Percentiles rank a stretch among this genome's conserved stretches.
Evolutionary conservation across 2,888 invertebrate species (phyloP).

Genomic region (Ferdinandea cuprea): DNA sequence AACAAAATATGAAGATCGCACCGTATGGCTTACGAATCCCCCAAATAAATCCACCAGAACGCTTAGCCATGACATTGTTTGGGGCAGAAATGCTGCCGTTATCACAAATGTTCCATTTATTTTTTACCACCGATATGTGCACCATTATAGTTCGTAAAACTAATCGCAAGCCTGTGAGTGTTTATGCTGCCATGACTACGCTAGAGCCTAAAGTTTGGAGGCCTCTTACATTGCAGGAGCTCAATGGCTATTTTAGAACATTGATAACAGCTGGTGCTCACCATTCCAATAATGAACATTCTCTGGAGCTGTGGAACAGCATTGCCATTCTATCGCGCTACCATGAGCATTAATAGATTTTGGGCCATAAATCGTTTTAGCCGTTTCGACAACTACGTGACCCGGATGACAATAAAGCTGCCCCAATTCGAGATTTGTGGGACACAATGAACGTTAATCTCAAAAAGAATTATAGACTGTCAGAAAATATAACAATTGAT

Average conservation of each 20-base stretch:
- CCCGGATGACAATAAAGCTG: slow-evolving; percentile 4
- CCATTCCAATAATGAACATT: slow-evolving; percentile 19
- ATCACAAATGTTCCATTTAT: too few species aligned
- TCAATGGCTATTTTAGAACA: slow-evolving; percentile 7
- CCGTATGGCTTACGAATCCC: too few species aligned
- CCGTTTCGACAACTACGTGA: not conserved
- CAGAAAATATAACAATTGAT: slow-evolving; percentile 10
- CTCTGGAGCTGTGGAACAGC: slow-evolving; percentile 2
- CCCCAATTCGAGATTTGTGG: slow-evolving; percentile 15
- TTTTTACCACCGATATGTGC: slow-evolving; percentile 7
- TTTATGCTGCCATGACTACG: slow-evolving; percentile 9
- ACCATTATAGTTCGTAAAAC: slow-evolving; percentile 4
- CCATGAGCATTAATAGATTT: not conserved
- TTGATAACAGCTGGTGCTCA: not conserved
- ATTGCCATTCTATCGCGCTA: slow-evolving; percentile 1
- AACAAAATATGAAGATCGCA: too few species aligned
- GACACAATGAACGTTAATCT: not conserved
- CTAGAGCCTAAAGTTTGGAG: not conserved
- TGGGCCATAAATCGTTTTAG: slow-evolving; percentile 3
- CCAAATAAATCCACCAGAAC: too few species aligned
- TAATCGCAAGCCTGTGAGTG: not conserved
- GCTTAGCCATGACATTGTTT: too few species aligned
- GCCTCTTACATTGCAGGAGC: slow-evolving; percentile 7
- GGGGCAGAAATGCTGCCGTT: too few species aligned
- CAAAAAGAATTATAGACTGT: slow-evolving; percentile 2